Evolutionary conservation across 2,797 vertebrate species (phyloP).

Genomic region (Amblyraja radiata): DNA sequence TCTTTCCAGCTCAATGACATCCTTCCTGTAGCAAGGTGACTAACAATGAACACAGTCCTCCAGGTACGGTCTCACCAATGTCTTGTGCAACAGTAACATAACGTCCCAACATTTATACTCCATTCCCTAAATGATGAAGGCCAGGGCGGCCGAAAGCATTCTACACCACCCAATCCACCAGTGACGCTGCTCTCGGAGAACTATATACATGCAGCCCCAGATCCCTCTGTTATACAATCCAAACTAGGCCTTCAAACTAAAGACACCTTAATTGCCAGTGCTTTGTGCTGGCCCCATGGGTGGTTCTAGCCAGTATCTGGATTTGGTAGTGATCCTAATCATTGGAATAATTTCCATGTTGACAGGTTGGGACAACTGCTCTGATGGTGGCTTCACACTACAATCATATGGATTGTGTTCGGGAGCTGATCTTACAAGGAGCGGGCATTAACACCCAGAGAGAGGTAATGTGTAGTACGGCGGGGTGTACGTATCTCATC

Average conservation of each 20-base stretch:
- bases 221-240: too few species aligned
- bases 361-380: constrained; percentile 81
- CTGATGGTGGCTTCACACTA: constrained; percentile 92
- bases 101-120: too few species aligned
- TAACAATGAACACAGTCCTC: too few species aligned
- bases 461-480: constrained; percentile 66
- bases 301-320: background rate
- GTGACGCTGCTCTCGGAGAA: too few species aligned
- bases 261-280: background rate
- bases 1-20: too few species aligned
- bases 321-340: background rate
- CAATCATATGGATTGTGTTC: constrained; percentile 76
- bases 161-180: too few species aligned
- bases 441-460: constrained; percentile 93
- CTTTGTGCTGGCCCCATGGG: background rate
- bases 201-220: too few species aligned
- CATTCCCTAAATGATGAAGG: too few species aligned
- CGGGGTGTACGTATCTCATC: background rate
- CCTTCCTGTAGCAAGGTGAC: too few species aligned
- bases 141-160: too few species aligned
- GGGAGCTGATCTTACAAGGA: constrained; percentile 86
- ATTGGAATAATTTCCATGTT: constrained; percentile 49
- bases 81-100: too few species aligned
- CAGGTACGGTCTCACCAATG: too few species aligned
- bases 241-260: background rate